Conservation (phyloP, 2,888 invertebrate species). For the Aromia moschata region DNA sequence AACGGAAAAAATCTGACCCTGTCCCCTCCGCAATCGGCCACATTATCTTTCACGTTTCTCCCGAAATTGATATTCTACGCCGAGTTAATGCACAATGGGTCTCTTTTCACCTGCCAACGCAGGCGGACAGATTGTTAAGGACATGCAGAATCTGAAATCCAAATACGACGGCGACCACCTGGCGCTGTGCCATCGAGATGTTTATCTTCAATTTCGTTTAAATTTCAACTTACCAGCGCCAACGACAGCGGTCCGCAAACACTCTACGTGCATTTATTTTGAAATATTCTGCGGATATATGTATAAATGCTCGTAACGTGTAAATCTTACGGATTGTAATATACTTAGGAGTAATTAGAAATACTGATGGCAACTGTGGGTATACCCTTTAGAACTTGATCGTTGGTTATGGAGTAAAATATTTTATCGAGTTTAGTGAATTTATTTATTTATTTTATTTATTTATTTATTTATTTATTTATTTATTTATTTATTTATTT, state of each 20-base stretch:
- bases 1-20: no score
- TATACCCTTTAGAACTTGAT: no score
- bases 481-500: no score
- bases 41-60: neutral
- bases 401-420: no score
- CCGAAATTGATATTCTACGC: conserved; percentile 25
- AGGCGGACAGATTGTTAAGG: conserved; percentile 30
- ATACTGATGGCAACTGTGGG: no score
- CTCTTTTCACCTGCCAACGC: conserved; percentile 27
- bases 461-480: no score
- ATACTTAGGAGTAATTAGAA: no score
- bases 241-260: conserved; percentile 5
- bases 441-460: no score
- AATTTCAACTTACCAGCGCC: conserved; percentile 25
- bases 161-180: conserved; percentile 26
- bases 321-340: no score
- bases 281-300: conserved; percentile 3
- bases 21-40: no score
- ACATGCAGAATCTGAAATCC: conserved; percentile 28
- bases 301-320: no score
- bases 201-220: conserved; percentile 30
- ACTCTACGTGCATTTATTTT: conserved; percentile 6
- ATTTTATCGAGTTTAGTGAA: no score
- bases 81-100: conserved; percentile 8
- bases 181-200: conserved; percentile 29